These are phyloP conservation scores for Eledone cirrhosa DNA, from an alignment of 2,888 invertebrate species.

Conservation along the genomic window DNA sequence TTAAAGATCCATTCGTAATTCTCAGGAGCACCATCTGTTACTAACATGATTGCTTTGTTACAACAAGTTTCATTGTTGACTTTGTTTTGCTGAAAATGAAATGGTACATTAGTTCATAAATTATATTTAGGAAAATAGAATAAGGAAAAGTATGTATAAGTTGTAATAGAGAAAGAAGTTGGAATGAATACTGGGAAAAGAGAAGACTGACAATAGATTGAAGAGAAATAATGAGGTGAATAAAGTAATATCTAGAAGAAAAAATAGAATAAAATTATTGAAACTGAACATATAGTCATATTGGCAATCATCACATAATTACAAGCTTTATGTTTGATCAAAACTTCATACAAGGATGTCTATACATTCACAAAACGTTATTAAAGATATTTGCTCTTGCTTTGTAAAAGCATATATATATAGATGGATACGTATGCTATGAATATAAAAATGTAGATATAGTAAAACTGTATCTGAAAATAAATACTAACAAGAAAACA, in stretches of 20 bases:
- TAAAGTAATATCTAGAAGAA: not conserved
- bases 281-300: no score
- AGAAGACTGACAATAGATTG: not conserved
- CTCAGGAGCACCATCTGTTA: conserved; percentile 98
- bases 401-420: no score
- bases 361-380: no score
- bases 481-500: no score
- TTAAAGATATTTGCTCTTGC: no score
- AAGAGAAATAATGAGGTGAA: not conserved
- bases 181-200: not conserved
- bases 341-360: no score
- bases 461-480: no score
- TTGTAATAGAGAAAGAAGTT: not conserved
- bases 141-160: not conserved
- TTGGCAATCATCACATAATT: no score
- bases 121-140: not conserved
- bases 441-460: no score
- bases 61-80: conserved; percentile 72
- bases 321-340: no score
- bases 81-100: conserved; percentile 30
- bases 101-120: not conserved
- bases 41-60: conserved; percentile 97
- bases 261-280: not conserved
- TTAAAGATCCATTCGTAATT: conserved; percentile 92
- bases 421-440: no score